Evolutionary conservation across 2,888 invertebrate species (phyloP).

Genomic region (Aphodius granarius): DNA sequence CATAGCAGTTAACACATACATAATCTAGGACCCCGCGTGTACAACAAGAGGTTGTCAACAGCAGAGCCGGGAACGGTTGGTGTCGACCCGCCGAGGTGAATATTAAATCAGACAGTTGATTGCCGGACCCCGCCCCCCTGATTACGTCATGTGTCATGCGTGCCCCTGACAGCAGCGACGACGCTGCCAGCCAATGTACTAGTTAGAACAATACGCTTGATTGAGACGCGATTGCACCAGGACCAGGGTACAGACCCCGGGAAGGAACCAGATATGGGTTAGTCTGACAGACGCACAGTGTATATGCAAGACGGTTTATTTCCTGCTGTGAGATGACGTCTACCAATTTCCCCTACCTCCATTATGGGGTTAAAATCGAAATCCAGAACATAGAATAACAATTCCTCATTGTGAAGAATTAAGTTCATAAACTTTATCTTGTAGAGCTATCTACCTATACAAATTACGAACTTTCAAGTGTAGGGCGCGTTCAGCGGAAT

Average conservation of each 20-base stretch:
- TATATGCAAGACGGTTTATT: slow-evolving; percentile 42
- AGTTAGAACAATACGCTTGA: slow-evolving; percentile 51
- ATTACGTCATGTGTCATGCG: slow-evolving; percentile 54
- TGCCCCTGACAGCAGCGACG: slow-evolving; percentile 45
- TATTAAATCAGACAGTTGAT: slow-evolving; percentile 55
- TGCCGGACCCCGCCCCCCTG: slow-evolving; percentile 51
- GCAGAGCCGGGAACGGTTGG: slow-evolving; percentile 49
- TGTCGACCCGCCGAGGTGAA: slow-evolving; percentile 50
- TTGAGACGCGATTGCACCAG: slow-evolving; percentile 47
- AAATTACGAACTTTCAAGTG: no score
- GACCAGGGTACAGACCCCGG: slow-evolving; percentile 29
- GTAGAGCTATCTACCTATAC: no score
- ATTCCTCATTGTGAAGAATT: no score
- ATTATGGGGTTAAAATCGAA: not conserved
- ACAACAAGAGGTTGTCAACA: slow-evolving; percentile 50
- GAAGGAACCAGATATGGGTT: slow-evolving; percentile 45
- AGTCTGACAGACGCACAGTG: slow-evolving; percentile 34
- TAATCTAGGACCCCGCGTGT: slow-evolving; percentile 41
- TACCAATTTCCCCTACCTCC: not conserved
- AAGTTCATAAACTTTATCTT: no score
- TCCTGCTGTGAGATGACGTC: slow-evolving; percentile 30
- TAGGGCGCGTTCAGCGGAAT: no score
- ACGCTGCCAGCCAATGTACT: slow-evolving; percentile 13
- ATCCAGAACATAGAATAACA: not conserved
- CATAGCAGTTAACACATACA: slow-evolving; percentile 48